Percentiles rank a stretch among this genome's conserved stretches.
Conservation (phyloP, 2,797 vertebrate genomes). For the Glyptemys insculpta region DNA sequence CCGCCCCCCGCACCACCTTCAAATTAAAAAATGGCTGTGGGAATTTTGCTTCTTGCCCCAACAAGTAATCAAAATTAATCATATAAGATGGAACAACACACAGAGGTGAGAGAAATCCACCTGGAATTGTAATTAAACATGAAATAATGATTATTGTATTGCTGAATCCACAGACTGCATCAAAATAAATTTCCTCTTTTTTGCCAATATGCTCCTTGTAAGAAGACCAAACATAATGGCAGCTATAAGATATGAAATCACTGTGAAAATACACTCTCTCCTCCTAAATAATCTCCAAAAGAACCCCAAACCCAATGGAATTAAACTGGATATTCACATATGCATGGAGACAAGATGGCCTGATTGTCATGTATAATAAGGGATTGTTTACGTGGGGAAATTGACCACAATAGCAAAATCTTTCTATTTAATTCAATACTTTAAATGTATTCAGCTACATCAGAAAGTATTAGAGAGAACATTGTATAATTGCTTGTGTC, state of each 20-base stretch:
- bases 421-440: constrained; percentile 28
- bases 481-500: not conserved
- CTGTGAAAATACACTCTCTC: not conserved
- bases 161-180: not conserved
- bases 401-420: not conserved
- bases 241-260: constrained; percentile 16
- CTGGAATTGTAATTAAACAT: not conserved
- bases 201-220: not conserved
- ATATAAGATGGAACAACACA: not conserved
- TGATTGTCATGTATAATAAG: constrained; percentile 17
- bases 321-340: not conserved
- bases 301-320: constrained; percentile 27
- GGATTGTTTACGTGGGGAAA: constrained; percentile 10
- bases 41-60: not conserved
- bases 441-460: constrained; percentile 41
- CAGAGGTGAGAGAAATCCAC: not conserved
- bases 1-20: not conserved
- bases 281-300: not conserved
- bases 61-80: not conserved
- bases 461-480: not conserved
- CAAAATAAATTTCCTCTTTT: not conserved
- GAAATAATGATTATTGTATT: not conserved
- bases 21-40: not conserved
- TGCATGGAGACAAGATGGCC: constrained; percentile 34
- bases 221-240: not conserved